These are phyloP conservation scores for Telmatherina bonti DNA, from an alignment of 2,797 vertebrate genomes.

Conservation along the genomic window DNA sequence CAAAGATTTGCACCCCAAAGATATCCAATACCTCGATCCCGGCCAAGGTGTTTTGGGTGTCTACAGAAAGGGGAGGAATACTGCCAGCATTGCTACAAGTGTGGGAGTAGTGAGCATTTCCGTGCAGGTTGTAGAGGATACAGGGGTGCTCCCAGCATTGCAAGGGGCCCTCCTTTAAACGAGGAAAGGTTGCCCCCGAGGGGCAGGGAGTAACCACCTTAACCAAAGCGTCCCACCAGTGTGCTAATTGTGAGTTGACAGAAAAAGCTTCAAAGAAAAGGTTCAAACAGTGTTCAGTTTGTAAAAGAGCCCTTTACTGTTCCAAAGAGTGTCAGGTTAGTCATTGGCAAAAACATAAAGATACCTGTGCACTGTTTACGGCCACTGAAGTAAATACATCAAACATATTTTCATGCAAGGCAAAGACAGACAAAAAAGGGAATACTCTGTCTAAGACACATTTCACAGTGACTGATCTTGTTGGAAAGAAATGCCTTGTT, in stretches of 20 bases:
- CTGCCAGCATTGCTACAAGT: background rate
- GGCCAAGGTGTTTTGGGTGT: background rate
- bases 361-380: background rate
- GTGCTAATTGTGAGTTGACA: background rate
- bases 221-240: background rate
- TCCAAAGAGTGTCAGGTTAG: background rate
- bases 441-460: too few relatives aligned
- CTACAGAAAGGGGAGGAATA: background rate
- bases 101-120: conserved; percentile 11
- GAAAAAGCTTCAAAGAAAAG: background rate
- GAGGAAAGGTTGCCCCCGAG: background rate
- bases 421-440: too few relatives aligned
- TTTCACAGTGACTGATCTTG: too few relatives aligned
- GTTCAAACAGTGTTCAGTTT: background rate
- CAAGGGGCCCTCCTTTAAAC: background rate
- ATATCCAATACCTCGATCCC: background rate
- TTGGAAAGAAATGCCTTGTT: background rate
- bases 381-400: too few relatives aligned
- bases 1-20: background rate
- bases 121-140: background rate
- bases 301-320: background rate
- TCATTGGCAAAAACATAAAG: background rate
- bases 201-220: background rate
- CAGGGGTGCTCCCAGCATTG: too few relatives aligned
- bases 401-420: too few relatives aligned